A percentile compares a stretch with the other conserved stretches of the same genome.
These are phyloP conservation scores for Cyrtonyx montezumae DNA, from an alignment of 2,113 vertebrate species.

Conservation along the genomic window DNA sequence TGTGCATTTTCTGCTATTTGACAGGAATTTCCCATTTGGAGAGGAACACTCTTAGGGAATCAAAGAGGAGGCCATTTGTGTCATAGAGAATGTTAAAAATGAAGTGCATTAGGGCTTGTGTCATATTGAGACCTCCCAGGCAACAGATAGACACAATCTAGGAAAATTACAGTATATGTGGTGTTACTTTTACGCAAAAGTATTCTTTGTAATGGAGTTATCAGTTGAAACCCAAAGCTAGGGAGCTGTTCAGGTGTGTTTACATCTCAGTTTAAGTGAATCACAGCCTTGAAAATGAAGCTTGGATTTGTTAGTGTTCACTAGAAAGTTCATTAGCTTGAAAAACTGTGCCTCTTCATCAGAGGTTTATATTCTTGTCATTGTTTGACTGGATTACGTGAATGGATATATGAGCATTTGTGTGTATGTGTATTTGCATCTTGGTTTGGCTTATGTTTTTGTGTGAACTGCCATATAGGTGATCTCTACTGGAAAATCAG, in stretches of 20 bases:
- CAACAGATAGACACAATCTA: not conserved
- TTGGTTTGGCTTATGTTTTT: not conserved
- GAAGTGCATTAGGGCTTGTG: not conserved
- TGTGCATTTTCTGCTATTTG: not conserved
- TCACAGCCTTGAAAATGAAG: not conserved
- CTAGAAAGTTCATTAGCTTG: not conserved
- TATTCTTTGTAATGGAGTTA: not conserved
- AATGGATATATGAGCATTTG: too few relatives aligned
- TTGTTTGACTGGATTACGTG: not conserved
- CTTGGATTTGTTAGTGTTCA: not conserved
- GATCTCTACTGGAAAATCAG: not conserved
- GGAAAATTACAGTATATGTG: not conserved
- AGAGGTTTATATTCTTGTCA: not conserved
- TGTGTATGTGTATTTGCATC: fast-evolving
- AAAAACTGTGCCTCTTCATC: not conserved
- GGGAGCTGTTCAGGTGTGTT: not conserved
- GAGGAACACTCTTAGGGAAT: not conserved
- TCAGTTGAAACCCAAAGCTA: not conserved
- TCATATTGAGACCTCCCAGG: not conserved
- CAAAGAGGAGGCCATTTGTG: not conserved
- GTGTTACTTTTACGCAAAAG: not conserved
- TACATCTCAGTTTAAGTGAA: not conserved
- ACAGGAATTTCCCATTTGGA: not conserved
- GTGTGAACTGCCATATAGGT: not conserved
- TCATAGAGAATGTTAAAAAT: not conserved